Evolutionary conservation across 2,113 vertebrate genomes (phyloP).

Genomic region (Epinephelus cyanopodus): DNA sequence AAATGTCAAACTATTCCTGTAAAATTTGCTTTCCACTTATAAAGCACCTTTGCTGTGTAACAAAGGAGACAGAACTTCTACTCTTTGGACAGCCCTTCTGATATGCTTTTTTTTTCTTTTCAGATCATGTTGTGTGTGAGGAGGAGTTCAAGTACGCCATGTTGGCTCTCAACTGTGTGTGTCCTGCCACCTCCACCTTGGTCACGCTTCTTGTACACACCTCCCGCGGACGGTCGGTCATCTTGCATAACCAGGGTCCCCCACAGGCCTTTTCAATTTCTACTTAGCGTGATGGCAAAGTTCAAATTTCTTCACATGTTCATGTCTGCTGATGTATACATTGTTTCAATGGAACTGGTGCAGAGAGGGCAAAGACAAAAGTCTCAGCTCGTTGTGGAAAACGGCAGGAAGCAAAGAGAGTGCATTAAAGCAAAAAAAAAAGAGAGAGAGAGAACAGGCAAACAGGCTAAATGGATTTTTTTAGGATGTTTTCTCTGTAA

Average conservation of each 20-base stretch:
- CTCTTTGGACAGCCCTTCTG: neutral
- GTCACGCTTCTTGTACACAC: slow-evolving; percentile 97
- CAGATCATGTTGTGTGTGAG: slow-evolving; percentile 99
- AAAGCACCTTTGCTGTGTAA: neutral
- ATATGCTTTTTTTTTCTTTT: slow-evolving; percentile 32
- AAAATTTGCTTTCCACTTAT: too few relatives aligned
- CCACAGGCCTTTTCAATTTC: slow-evolving; percentile 16
- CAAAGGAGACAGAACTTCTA: neutral
- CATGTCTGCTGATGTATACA: slow-evolving; percentile 9
- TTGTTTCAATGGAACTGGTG: neutral
- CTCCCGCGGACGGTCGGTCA: slow-evolving; percentile 96
- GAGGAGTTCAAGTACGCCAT: slow-evolving; percentile 98
- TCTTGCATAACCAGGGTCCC: neutral
- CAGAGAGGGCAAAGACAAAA: slow-evolving; percentile 37
- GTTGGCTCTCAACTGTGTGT: slow-evolving; percentile 96
- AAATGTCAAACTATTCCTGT: neutral
- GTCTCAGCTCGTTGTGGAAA: slow-evolving; percentile 21
- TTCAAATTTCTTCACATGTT: slow-evolving; percentile 26
- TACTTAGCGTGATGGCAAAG: slow-evolving; percentile 23
- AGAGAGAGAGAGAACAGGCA: slow-evolving; percentile 15
- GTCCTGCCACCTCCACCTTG: slow-evolving; percentile 96
- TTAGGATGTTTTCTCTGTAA: slow-evolving; percentile 30
- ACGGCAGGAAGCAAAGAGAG: slow-evolving; percentile 39
- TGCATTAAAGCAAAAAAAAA: slow-evolving; percentile 12
- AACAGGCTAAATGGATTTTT: slow-evolving; percentile 38